Percentiles rank a stretch among this genome's conserved stretches.
These are phyloP conservation scores for Rhamnusium bicolor DNA, from an alignment of 2,888 invertebrate genomes.

Conservation along the genomic window DNA sequence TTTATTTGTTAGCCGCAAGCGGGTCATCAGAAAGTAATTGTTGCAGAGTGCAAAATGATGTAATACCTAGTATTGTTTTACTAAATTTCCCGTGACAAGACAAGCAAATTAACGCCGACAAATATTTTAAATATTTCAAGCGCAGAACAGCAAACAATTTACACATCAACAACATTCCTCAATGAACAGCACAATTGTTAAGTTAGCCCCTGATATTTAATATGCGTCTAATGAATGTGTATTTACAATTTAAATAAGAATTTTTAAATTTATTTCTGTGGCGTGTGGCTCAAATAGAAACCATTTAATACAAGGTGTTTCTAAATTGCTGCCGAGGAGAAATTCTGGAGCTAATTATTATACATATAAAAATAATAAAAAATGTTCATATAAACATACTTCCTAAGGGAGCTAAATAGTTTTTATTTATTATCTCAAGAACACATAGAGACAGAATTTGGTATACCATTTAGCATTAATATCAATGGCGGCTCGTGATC, in stretches of 20 bases:
- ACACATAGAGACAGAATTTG: too few species aligned
- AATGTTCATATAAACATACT: too few species aligned
- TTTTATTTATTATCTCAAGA: too few species aligned
- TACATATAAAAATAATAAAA: too few species aligned
- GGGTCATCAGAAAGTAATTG: background rate
- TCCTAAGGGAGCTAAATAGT: too few species aligned
- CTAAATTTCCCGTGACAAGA: conserved; percentile 4
- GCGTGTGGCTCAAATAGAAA: background rate
- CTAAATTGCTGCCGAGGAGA: too few species aligned
- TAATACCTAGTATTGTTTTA: conserved; percentile 10
- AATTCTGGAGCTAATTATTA: too few species aligned
- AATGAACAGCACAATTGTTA: conserved; percentile 1
- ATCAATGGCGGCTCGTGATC: too few species aligned
- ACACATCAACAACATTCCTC: conserved; percentile 6
- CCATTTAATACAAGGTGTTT: too few species aligned
- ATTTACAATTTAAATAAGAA: background rate
- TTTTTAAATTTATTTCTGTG: background rate
- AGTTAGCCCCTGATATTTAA: background rate
- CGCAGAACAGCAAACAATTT: conserved; percentile 7
- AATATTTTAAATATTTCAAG: conserved; percentile 18
- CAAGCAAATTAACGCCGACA: conserved; percentile 6
- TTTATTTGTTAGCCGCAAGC: background rate
- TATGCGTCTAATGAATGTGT: background rate
- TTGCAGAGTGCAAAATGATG: conserved; percentile 8
- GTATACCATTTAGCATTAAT: too few species aligned